These are phyloP conservation scores for Drosophila differens DNA, from an alignment of 2,888 invertebrate genomes.

Conservation along the genomic window DNA sequence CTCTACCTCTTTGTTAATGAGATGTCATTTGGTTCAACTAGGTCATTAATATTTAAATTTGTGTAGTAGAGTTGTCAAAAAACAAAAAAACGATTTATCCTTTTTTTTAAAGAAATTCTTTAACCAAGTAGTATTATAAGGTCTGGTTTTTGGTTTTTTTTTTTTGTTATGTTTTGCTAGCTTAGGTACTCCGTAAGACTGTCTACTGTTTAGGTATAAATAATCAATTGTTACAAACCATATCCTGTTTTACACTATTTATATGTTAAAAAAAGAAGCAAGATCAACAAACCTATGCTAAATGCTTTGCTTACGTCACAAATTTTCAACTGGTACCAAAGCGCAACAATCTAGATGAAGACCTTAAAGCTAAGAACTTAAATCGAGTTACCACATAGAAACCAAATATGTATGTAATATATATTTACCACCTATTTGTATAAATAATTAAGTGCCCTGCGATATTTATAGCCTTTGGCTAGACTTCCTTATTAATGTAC, in stretches of 20 bases:
- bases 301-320: conserved; percentile 43
- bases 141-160: conserved; percentile 5
- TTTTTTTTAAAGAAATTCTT: not conserved
- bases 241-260: conserved; percentile 40
- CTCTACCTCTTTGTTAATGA: not conserved
- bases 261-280: conserved; percentile 12
- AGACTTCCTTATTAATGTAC: conserved; percentile 49
- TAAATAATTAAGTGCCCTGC: conserved; percentile 58
- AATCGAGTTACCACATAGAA: conserved; percentile 34
- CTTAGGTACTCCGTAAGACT: conserved; percentile 69
- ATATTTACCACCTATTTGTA: conserved; percentile 10
- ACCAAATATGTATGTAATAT: conserved; percentile 36
- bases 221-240: conserved; percentile 26
- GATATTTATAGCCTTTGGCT: conserved; percentile 69
- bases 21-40: not conserved
- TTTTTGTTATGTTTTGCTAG: conserved; percentile 27
- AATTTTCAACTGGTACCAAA: conserved; percentile 70
- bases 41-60: not conserved
- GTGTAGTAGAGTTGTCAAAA: conserved; percentile 2
- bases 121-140: conserved; percentile 20
- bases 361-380: conserved; percentile 26
- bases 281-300: conserved; percentile 1
- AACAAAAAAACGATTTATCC: not conserved
- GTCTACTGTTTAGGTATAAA: conserved; percentile 62
- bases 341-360: conserved; percentile 41